Evolutionary conservation across 2,113 vertebrate species (phyloP), one percentile per base, ranked within the genome.

Genomic region (cat (Felis catus)): DNA sequence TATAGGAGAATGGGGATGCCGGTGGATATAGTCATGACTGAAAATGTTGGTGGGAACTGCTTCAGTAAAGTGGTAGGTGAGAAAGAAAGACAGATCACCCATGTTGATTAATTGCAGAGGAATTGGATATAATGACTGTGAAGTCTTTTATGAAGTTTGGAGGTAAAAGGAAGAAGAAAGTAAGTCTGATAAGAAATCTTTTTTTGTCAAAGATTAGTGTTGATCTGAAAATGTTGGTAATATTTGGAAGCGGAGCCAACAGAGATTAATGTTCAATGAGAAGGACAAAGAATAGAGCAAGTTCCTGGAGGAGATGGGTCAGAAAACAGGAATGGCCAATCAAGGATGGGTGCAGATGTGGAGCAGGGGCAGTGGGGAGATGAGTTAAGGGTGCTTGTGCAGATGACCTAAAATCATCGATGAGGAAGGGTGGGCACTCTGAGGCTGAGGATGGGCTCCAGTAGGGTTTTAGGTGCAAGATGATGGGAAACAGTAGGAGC

Each of bases 391-490:
- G 2, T n/a, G 9, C 15, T 51, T 16, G 2, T 23, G 31, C 4
- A n/a, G 41, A 18, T n/a, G 85, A n/a, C 68, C 19, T 61, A 23
- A 23, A 31, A 3, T 13, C 70, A 36, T 39, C 65, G 13, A 1
- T 5, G 0, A 41, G 61, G 25, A 48, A 61, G 33, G 7, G 0
- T 14, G 1, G 1, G 36, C 16, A 31, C 14, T 9, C n/a, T 71
- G 68, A 45, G 13, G 48, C 2, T 9, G 1, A 1, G 19, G 29
- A 12, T 16, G 36, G 14, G 4, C 23, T 33, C 27, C 48, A 0
- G 10, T 16, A 3, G 33, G 10, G 8, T 58, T 19, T 53, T 31
- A 55, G 33, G 33, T 19, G 5, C 73, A 81, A 41, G 45, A 27
- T 41, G 79, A 0, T 15, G 31, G 7, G 31, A 48, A 36, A 65